A percentile compares a stretch with the other conserved stretches of the same genome.
Conservation (phyloP, 2,888 invertebrate species). For the Zaprionus obscuricornis region DNA sequence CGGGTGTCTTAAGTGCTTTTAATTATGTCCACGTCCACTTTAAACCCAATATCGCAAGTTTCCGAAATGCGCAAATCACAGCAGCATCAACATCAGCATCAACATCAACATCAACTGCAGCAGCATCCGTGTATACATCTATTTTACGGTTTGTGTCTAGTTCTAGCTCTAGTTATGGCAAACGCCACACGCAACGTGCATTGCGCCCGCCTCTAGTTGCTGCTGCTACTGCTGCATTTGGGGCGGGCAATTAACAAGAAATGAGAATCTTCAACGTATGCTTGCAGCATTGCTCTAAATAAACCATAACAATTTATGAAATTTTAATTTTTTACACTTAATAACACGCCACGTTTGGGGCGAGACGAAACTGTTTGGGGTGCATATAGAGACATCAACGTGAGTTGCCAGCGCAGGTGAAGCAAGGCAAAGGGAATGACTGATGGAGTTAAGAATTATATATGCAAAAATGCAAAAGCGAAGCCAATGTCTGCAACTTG, state of each 20-base stretch:
- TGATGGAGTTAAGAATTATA: background rate
- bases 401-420: slow-evolving; percentile 68
- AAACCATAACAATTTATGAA: slow-evolving; percentile 76
- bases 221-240: too few relatives aligned
- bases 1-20: slow-evolving; percentile 71
- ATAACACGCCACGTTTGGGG: slow-evolving; percentile 68
- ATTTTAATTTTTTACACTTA: slow-evolving; percentile 74
- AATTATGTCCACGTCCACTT: slow-evolving; percentile 77
- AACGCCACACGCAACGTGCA: too few relatives aligned
- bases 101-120: slow-evolving; percentile 1
- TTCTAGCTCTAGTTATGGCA: background rate
- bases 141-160: too few relatives aligned
- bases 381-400: slow-evolving; percentile 68
- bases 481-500: slow-evolving; percentile 45
- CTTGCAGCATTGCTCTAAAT: slow-evolving; percentile 59
- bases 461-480: background rate
- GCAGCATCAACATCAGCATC: slow-evolving; percentile 11
- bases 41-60: slow-evolving; percentile 69
- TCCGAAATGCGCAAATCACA: slow-evolving; percentile 68
- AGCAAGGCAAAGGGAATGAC: slow-evolving; percentile 18
- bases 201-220: too few relatives aligned
- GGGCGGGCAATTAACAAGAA: too few relatives aligned
- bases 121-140: too few relatives aligned
- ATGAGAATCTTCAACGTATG: slow-evolving; percentile 13
- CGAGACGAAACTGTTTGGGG: slow-evolving; percentile 46